phyloP scores from a whole-genome alignment of 1,140 invertebrate genomes.

The Lepidotrigona ventralis region DNA sequence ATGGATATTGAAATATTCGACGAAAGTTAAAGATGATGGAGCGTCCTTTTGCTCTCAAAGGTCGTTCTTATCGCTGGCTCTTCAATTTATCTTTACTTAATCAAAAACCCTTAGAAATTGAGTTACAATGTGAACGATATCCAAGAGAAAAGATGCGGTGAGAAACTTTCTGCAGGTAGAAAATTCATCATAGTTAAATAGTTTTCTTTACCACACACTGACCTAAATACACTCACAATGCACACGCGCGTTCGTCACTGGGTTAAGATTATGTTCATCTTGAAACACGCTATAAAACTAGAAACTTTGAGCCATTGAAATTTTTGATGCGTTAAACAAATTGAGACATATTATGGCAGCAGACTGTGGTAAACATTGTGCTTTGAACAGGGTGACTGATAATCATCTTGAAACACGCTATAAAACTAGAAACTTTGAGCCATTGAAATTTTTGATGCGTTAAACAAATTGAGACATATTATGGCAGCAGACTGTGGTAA shows the following conservation, averaged over 20 bases:
- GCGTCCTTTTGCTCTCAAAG: no score
- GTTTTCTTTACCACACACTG: background rate
- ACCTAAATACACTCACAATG: background rate
- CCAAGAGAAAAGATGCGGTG: background rate
- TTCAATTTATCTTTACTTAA: background rate
- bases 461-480: background rate
- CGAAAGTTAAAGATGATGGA: background rate
- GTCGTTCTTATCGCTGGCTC: background rate
- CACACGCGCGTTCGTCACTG: background rate
- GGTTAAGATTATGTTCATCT: background rate
- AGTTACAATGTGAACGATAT: background rate
- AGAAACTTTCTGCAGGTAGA: background rate
- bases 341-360: background rate
- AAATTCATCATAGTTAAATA: background rate
- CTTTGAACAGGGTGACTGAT: background rate
- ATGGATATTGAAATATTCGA: background rate
- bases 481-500: background rate
- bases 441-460: background rate
- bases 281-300: background rate
- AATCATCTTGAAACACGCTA: background rate
- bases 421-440: background rate
- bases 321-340: background rate
- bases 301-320: background rate
- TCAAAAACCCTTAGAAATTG: background rate
- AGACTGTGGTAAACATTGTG: background rate